Conservation (phyloP, 2,113 vertebrate genomes). For the Coracopsis vasa region DNA sequence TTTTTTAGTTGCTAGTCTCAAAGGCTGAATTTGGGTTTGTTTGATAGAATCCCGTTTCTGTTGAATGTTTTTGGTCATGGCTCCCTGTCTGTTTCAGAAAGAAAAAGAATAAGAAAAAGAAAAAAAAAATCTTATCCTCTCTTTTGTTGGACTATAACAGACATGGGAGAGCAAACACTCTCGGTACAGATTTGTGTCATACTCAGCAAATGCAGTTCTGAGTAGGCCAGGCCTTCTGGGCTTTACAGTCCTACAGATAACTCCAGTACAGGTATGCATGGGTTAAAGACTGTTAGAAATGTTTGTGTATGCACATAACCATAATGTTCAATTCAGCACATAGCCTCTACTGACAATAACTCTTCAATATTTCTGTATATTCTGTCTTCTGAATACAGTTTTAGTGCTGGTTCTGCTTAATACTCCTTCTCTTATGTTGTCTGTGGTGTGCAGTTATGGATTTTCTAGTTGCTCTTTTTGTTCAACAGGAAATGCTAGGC, state of each 20-base stretch:
- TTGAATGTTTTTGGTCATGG: not conserved
- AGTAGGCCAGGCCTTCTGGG: not conserved
- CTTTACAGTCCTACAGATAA: not conserved
- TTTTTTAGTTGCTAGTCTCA: not conserved
- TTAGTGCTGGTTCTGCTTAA: not conserved
- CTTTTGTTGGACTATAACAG: not conserved
- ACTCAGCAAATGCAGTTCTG: not conserved
- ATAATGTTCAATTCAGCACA: not conserved
- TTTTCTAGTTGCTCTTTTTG: not conserved
- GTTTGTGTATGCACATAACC: not conserved
- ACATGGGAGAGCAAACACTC: not conserved
- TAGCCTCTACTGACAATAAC: not conserved
- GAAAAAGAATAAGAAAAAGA: not conserved
- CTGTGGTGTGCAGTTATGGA: not conserved
- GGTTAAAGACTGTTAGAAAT: not conserved
- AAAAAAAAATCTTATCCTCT: not conserved
- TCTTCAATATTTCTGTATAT: not conserved
- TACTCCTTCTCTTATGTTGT: not conserved
- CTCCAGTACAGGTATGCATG: not conserved
- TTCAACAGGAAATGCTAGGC: not conserved
- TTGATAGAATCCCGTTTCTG: not conserved
- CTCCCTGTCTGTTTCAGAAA: not conserved
- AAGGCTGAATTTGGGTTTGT: not conserved
- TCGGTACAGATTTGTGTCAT: not conserved
- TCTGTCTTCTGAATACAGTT: not conserved